Base-by-base conservation (phyloP, 2,797 vertebrate species). In the Hoplostethus mediterraneus region DNA sequence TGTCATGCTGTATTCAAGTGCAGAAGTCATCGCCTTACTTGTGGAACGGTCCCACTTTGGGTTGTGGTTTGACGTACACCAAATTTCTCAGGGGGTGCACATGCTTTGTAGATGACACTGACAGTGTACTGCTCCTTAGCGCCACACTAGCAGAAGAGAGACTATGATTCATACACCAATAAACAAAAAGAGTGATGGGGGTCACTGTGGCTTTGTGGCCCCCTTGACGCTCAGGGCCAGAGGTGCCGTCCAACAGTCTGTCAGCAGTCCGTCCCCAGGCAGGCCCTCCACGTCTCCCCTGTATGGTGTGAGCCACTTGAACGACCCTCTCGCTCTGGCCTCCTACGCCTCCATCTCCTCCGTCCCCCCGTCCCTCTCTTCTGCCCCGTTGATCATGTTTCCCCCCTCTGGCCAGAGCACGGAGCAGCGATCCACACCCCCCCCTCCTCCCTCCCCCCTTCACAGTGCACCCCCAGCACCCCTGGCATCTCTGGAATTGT, bases 171-270 rank as follows among this genome's bases (percentile, higher is more conserved):
- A 82, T 82, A 66, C 51, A 49, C 47, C 75, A 80, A 89, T 85
- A 85, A 90, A 82, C 55, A 71, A 42, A 42, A 59, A 67, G 71
- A 75, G 62, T 84, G 81, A 85, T 63, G 36, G 59, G 73, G 64
- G 61, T 84, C 73, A 73, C 74, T 25, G 12, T 73, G 83, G 80
- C 82, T 73, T 77, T 72, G 25, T 86, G 70, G 61, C 71, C 57
- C 73, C 53, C 45, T 83, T 82, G 80, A 84, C 84, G 77, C 62
- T 55, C 57, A 58, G 68, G 57, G 89, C 84, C 87, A 90, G 86
- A 77, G 86, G 84, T 80, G 86, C 90, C 84, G 85, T 92, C 90
- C 65, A 80, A 92, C 90, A 91, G 72, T 75, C 89, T 91, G 90
- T 92, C 91, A 91, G 63, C 90, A 88, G 70, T 70, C 42, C 75